Conservation (phyloP, 1,140 invertebrate genomes). For the Mya arenaria region DNA sequence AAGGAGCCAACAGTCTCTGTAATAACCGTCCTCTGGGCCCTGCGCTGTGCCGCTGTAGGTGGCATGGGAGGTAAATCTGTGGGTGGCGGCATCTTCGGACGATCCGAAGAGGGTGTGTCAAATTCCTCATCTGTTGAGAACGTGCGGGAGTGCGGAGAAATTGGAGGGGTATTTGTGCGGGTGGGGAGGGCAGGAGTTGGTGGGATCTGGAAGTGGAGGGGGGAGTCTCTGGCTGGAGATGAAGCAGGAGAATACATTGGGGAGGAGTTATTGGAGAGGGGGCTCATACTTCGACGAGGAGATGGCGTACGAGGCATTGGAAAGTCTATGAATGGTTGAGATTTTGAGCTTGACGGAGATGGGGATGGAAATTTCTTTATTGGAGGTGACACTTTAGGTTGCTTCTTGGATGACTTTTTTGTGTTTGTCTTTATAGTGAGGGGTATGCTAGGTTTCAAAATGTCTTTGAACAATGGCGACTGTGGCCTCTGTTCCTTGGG, state of each 20-base stretch:
- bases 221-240: slow-evolving; percentile 37
- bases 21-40: slow-evolving; percentile 79
- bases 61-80: slow-evolving; percentile 63
- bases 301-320: slow-evolving; percentile 78
- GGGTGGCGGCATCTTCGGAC: slow-evolving; percentile 64
- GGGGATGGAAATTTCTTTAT: slow-evolving; percentile 74
- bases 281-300: slow-evolving; percentile 25
- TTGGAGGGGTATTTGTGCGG: slow-evolving; percentile 45
- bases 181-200: slow-evolving; percentile 44
- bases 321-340: slow-evolving; percentile 54
- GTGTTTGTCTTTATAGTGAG: slow-evolving; percentile 37
- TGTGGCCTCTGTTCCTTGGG: slow-evolving; percentile 49
- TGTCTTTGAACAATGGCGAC: slow-evolving; percentile 46
- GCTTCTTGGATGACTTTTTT: slow-evolving; percentile 35
- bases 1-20: slow-evolving; percentile 81
- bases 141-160: slow-evolving; percentile 21
- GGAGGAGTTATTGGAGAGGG: slow-evolving; percentile 25
- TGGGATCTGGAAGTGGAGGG: slow-evolving; percentile 46
- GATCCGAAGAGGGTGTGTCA: neutral
- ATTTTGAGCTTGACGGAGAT: slow-evolving; percentile 12
- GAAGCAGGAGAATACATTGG: slow-evolving; percentile 50
- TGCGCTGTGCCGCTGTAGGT: slow-evolving; percentile 52
- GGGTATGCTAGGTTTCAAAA: slow-evolving; percentile 31
- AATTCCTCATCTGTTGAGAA: slow-evolving; percentile 43
- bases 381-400: slow-evolving; percentile 61